Evolutionary conservation across 1,140 invertebrate species (phyloP), one percentile per base, ranked within the genome.

Genomic region (Galleria mellonella): DNA sequence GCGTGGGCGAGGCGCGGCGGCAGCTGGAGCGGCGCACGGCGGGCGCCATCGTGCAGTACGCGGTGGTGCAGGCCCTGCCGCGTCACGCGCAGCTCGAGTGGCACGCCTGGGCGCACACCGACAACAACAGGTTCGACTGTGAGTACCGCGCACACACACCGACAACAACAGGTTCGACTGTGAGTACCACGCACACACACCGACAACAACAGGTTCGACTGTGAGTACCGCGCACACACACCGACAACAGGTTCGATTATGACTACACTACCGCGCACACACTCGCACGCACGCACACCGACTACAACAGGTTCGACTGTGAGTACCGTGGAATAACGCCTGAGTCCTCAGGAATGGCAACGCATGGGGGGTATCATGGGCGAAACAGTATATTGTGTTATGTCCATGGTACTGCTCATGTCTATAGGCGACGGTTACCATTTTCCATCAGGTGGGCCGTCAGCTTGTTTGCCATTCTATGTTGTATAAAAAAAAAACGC

Each of bases 171-270:
- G 4, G 12, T 12, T 12, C 10, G 6, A 9, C 6, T 35, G 10
- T 11, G 84, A 97, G 96, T 95, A 95, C 96, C 71, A 93, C 96
- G 94, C 93, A 94, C 93, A 14, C 94, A 96, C 83, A 89, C 91
- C 36, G 92, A 94, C 75, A 96, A 96, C 82, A 91, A 92, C 82
- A 90, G 92, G 57, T 96, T 96, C 72, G 93, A 96, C 76, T 96
- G 94, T 96, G 87, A 90, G 90, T 89, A 37, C 33, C 12, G 17
- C 32, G 32, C 31, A n/a, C 17, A 28, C 3, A 10, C 17, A 2
- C 3, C 30, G 30, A 31, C 9, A 91, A 92, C 82, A 90, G 92
- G 57, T 96, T 96, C 72, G 93, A 96, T 75, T 96, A 94, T 96
- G 87, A 90, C 90, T 89, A 17, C 17, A 23, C 17, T 23, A 6